phyloP scores from a whole-genome alignment of 2,113 vertebrate species.

The Lichenostomus cassidix region DNA sequence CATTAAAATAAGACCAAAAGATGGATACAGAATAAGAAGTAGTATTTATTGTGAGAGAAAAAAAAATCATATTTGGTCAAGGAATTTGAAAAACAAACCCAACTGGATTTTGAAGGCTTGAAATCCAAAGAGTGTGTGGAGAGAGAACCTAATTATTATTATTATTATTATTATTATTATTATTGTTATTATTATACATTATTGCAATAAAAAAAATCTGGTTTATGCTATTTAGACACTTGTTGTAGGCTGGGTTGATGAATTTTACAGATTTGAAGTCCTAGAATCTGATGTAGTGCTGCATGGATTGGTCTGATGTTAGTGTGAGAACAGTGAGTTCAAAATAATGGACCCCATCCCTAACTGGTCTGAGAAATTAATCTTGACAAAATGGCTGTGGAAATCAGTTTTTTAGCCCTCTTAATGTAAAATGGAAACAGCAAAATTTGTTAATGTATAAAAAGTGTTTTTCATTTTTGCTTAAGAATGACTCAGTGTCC shows the following conservation, averaged over 20 bases:
- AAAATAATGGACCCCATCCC: not conserved
- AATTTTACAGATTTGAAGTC: not conserved
- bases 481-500: not conserved
- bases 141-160: not conserved
- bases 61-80: accelerated
- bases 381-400: not conserved
- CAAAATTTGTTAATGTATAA: not conserved
- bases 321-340: not conserved
- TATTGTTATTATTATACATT: too few relatives aligned
- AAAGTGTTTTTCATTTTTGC: not conserved
- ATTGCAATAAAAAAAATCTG: not conserved
- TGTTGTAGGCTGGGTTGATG: not conserved
- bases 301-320: not conserved
- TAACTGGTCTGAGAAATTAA: not conserved
- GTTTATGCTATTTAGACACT: not conserved
- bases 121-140: not conserved
- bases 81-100: not conserved
- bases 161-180: too few relatives aligned
- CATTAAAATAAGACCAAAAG: not conserved
- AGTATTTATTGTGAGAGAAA: not conserved
- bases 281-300: not conserved
- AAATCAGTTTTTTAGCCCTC: not conserved
- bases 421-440: not conserved
- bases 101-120: not conserved
- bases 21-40: not conserved